A percentile compares a stretch with the other conserved stretches of the same genome.
These are phyloP conservation scores for Musca domestica DNA, from an alignment of 1,140 invertebrate species.

Conservation along the genomic window DNA sequence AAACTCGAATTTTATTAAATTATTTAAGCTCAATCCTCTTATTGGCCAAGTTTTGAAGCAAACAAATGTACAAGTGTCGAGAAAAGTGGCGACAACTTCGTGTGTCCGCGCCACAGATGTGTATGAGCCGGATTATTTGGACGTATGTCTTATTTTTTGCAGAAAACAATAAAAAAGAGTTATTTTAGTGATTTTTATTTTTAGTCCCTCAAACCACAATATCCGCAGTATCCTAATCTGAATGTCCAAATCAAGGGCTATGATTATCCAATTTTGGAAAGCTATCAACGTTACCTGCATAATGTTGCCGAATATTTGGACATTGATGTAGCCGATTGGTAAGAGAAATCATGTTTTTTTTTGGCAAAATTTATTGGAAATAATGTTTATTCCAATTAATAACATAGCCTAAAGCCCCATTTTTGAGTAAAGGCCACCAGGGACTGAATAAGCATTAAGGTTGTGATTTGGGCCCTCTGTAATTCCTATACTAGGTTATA, in stretches of 20 bases:
- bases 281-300: slow-evolving; percentile 74
- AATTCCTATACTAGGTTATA: too few species aligned
- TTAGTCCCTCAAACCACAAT: slow-evolving; percentile 64
- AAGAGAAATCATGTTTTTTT: slow-evolving; percentile 27
- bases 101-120: slow-evolving; percentile 38
- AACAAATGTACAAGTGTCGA: neutral
- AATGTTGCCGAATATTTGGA: slow-evolving; percentile 70
- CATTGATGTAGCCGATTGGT: slow-evolving; percentile 75
- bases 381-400: too few species aligned
- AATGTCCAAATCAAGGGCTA: slow-evolving; percentile 81
- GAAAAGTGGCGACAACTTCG: neutral
- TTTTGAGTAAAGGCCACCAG: too few species aligned
- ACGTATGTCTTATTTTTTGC: slow-evolving; percentile 44
- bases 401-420: too few species aligned
- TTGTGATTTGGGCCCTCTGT: too few species aligned
- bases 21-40: slow-evolving; percentile 19
- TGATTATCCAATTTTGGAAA: slow-evolving; percentile 77
- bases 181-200: slow-evolving; percentile 25
- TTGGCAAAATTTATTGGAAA: too few species aligned
- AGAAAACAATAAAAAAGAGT: neutral
- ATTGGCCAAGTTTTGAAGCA: neutral
- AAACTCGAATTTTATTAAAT: neutral
- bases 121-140: slow-evolving; percentile 61
- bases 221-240: slow-evolving; percentile 70
- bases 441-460: too few species aligned